phyloP scores from a whole-genome alignment of 2,888 invertebrate species.

The Matsumyia berberina region DNA sequence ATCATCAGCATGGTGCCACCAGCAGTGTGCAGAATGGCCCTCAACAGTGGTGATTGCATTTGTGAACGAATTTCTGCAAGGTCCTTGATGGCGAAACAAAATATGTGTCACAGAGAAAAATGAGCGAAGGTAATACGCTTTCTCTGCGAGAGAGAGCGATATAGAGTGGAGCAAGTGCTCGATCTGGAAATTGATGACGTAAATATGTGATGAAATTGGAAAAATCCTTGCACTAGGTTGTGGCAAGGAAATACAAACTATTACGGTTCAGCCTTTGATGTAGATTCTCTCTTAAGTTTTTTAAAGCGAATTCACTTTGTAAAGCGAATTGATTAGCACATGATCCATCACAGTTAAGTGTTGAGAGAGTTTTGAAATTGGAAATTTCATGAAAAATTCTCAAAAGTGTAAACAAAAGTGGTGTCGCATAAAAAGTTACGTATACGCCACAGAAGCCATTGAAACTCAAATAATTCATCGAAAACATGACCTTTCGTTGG shows the following conservation, averaged over 20 bases:
- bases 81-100: conserved; percentile 58
- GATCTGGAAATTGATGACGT: conserved; percentile 63
- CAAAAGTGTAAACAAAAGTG: too few species aligned
- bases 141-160: conserved; percentile 5
- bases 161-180: neutral
- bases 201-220: conserved; percentile 18
- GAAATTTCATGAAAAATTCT: too few species aligned
- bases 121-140: neutral
- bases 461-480: too few species aligned
- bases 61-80: conserved; percentile 72
- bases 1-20: conserved; percentile 53
- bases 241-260: neutral
- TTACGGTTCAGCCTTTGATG: neutral
- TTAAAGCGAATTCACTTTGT: conserved; percentile 24
- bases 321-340: neutral
- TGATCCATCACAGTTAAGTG: neutral
- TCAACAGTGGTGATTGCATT: conserved; percentile 73
- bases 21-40: conserved; percentile 69
- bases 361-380: too few species aligned
- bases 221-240: conserved; percentile 62
- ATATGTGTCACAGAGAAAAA: conserved; percentile 64
- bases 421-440: neutral
- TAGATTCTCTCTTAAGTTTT: neutral
- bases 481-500: too few species aligned
- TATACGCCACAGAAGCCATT: neutral